Conservation (phyloP, 1,140 invertebrate species). For the Lasaia peninsularis region DNA sequence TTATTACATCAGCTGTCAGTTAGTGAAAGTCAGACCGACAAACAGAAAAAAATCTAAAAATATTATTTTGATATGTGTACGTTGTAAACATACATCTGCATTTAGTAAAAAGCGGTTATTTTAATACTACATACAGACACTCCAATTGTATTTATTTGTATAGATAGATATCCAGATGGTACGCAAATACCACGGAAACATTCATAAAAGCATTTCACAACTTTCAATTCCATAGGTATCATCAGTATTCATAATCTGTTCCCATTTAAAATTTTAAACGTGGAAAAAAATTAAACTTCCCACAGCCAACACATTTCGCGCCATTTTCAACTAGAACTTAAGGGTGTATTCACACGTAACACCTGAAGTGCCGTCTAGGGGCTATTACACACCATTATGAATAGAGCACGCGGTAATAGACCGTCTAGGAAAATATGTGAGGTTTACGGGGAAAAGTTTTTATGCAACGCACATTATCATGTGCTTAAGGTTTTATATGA, state of each 20-base stretch:
- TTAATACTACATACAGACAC: too few relatives aligned
- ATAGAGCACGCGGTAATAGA: slow-evolving; percentile 41
- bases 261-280: slow-evolving; percentile 22
- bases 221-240: slow-evolving; percentile 5
- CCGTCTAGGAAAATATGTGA: slow-evolving; percentile 45
- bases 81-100: too few relatives aligned
- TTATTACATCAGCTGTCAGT: too few relatives aligned
- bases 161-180: too few relatives aligned
- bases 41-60: too few relatives aligned
- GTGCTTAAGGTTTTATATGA: neutral
- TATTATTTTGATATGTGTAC: too few relatives aligned
- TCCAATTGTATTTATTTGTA: too few relatives aligned
- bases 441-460: slow-evolving; percentile 3
- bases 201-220: neutral
- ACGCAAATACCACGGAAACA: neutral
- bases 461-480: neutral
- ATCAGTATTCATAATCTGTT: slow-evolving; percentile 5
- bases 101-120: too few relatives aligned
- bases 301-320: slow-evolving; percentile 26
- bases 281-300: slow-evolving; percentile 20
- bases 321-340: slow-evolving; percentile 37
- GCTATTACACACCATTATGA: slow-evolving; percentile 53
- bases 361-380: slow-evolving; percentile 48
- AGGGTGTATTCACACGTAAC: slow-evolving; percentile 58
- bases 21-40: too few relatives aligned